These are phyloP conservation scores for Ichneumon xanthorius DNA, from an alignment of 2,888 invertebrate genomes.

Conservation along the genomic window DNA sequence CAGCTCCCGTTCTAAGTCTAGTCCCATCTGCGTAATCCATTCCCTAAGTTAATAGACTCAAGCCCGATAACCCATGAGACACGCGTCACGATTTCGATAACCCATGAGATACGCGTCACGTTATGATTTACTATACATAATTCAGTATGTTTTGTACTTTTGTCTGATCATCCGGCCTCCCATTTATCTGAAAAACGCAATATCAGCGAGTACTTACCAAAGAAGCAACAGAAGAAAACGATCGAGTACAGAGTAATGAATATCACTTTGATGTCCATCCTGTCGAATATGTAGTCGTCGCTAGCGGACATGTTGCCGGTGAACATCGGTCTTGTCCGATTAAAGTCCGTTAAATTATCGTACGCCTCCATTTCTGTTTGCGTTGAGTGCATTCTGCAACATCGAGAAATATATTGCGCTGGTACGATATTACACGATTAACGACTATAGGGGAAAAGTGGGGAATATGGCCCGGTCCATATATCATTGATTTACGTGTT, in stretches of 20 bases:
- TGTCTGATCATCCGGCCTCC: not conserved
- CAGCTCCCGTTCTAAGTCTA: not conserved
- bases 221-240: constrained; percentile 93
- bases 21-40: not conserved
- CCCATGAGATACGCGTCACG: too few relatives aligned
- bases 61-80: too few relatives aligned
- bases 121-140: too few relatives aligned
- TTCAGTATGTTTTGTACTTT: too few relatives aligned
- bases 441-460: too few relatives aligned
- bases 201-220: constrained; percentile 88
- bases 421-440: not conserved
- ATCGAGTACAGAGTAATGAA: constrained; percentile 91
- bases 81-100: too few relatives aligned
- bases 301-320: constrained; percentile 70
- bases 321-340: constrained; percentile 65
- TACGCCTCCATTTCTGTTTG: constrained; percentile 57
- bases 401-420: constrained; percentile 16
- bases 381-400: constrained; percentile 45
- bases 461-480: too few relatives aligned
- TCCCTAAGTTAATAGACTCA: not conserved
- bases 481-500: too few relatives aligned
- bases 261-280: constrained; percentile 90
- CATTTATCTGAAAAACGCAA: not conserved
- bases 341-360: constrained; percentile 63
- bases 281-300: constrained; percentile 91